These are phyloP conservation scores for Toxonevra muliebris DNA, from an alignment of 2,888 invertebrate genomes.

Conservation along the genomic window DNA sequence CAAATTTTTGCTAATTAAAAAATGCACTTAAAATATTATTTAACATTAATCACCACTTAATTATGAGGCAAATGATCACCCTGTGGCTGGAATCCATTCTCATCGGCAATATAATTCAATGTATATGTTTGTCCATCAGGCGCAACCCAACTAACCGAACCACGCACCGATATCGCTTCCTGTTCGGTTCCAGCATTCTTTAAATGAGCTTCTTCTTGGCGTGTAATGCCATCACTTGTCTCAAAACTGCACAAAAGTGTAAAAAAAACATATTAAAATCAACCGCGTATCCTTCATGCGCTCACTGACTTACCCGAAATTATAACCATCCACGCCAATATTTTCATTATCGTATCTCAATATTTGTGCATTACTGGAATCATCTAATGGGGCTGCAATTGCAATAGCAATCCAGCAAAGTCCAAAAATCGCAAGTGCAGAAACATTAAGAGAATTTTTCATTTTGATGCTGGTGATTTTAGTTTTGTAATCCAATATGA, in stretches of 20 bases:
- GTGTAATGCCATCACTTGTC: slow-evolving; percentile 65
- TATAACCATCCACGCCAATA: slow-evolving; percentile 55
- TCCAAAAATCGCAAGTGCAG: slow-evolving; percentile 39
- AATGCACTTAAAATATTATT: background rate
- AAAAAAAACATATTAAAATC: background rate
- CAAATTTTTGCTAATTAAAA: too few relatives aligned
- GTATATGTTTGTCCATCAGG: slow-evolving; percentile 67
- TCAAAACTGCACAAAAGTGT: slow-evolving; percentile 54
- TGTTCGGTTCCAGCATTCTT: slow-evolving; percentile 65
- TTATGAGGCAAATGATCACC: slow-evolving; percentile 57
- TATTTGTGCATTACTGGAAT: slow-evolving; percentile 68
- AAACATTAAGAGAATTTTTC: slow-evolving; percentile 20
- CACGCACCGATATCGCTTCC: slow-evolving; percentile 64
- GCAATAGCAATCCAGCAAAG: slow-evolving; percentile 39
- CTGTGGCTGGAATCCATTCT: slow-evolving; percentile 68
- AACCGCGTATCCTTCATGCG: too few relatives aligned
- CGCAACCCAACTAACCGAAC: slow-evolving; percentile 64
- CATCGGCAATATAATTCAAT: slow-evolving; percentile 67
- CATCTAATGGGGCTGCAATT: slow-evolving; percentile 51
- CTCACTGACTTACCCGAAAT: slow-evolving; percentile 51
- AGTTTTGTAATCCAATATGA: background rate
- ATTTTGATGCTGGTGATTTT: background rate
- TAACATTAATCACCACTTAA: background rate
- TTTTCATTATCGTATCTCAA: slow-evolving; percentile 70
- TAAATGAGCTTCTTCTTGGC: slow-evolving; percentile 63